A percentile compares a stretch with the other conserved stretches of the same genome.
Evolutionary conservation across 2,113 vertebrate genomes (phyloP).

Genomic region (Nerophis lumbriciformis): DNA sequence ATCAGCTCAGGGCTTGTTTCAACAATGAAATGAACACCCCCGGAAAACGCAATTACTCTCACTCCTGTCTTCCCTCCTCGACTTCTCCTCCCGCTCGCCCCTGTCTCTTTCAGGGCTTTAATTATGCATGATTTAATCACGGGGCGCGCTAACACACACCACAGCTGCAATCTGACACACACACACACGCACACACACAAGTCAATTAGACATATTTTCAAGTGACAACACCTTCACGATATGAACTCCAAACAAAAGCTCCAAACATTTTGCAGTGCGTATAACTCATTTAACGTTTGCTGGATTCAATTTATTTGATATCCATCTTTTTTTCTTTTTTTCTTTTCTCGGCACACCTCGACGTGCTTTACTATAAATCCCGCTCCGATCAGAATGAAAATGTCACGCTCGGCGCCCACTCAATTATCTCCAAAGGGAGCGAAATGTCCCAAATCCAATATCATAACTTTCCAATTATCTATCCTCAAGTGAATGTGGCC

Average conservation of each 20-base stretch:
- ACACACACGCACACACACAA: constrained; percentile 17
- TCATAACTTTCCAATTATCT: constrained; percentile 34
- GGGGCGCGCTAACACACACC: constrained; percentile 36
- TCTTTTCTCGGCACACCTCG: not conserved
- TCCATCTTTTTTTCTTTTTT: not conserved
- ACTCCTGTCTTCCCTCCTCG: constrained; percentile 14
- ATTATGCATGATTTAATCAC: constrained; percentile 68
- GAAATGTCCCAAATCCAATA: constrained; percentile 18
- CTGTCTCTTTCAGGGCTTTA: constrained; percentile 46
- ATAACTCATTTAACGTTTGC: constrained; percentile 3
- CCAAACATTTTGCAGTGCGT: not conserved
- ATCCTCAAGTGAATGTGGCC: constrained; percentile 6
- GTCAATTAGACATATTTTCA: constrained; percentile 27
- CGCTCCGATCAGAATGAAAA: constrained; percentile 11
- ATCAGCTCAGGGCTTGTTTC: constrained; percentile 33
- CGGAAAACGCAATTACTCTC: constrained; percentile 38
- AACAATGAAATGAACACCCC: constrained; percentile 41
- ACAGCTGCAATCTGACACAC: constrained; percentile 43
- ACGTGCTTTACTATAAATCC: constrained; percentile 6
- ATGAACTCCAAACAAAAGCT: constrained; percentile 1
- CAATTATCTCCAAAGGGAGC: constrained; percentile 8
- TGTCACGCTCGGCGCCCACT: not conserved
- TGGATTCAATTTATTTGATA: constrained; percentile 5
- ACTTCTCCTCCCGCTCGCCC: constrained; percentile 9
- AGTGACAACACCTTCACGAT: constrained; percentile 9